Conservation (phyloP, 2,888 invertebrate species). For the Eremobia ochroleuca region DNA sequence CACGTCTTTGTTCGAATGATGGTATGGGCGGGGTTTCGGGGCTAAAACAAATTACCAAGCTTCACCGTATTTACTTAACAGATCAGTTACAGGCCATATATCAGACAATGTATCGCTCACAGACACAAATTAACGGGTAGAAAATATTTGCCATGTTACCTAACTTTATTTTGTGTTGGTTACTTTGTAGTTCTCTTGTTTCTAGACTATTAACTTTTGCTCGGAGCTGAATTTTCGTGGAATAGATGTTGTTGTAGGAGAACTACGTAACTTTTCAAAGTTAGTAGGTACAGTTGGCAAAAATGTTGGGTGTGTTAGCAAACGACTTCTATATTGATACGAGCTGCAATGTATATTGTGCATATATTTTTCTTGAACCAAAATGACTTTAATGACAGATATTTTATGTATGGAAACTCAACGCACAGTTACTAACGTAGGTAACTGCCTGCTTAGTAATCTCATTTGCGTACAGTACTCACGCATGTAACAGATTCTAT, state of each 20-base stretch:
- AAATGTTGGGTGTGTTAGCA: conserved; percentile 1
- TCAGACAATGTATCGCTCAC: conserved; percentile 80
- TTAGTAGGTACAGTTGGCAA: conserved; percentile 19
- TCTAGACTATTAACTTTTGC: conserved; percentile 37
- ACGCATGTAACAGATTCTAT: background rate
- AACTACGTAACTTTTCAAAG: conserved; percentile 30
- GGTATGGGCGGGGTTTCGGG: conserved; percentile 72
- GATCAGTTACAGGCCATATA: conserved; percentile 75
- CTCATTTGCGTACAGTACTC: conserved; percentile 3
- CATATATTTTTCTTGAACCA: background rate
- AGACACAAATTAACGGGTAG: conserved; percentile 79
- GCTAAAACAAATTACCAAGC: conserved; percentile 78
- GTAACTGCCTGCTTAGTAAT: background rate
- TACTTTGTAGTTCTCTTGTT: conserved; percentile 43
- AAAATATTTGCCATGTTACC: conserved; percentile 75
- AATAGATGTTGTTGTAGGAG: conserved; percentile 33
- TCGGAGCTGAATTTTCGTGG: conserved; percentile 29
- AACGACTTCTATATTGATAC: background rate
- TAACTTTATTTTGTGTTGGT: conserved; percentile 41
- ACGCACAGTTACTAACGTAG: too few species aligned
- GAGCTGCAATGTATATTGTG: background rate
- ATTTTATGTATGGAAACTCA: background rate
- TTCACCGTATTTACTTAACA: conserved; percentile 79
- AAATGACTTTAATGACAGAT: background rate
- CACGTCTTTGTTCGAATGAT: conserved; percentile 79